Conservation (phyloP, 2,888 invertebrate genomes). For the Synanthedon andrenaeformis region DNA sequence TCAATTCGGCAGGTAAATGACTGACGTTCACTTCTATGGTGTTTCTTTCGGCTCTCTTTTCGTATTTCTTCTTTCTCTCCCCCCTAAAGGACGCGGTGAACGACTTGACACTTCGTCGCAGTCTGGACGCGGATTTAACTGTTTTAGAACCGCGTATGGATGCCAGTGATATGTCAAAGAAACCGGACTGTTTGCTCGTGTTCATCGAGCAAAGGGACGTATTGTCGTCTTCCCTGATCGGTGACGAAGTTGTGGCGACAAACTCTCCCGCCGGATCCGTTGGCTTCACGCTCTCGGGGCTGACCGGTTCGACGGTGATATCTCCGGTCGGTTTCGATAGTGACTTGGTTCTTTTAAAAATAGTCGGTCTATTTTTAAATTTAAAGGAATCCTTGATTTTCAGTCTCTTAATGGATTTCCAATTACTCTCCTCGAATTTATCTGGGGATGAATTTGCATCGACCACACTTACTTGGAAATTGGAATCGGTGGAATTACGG, state of each 20-base stretch:
- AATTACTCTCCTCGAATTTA: constrained; percentile 59
- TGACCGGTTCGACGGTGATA: constrained; percentile 52
- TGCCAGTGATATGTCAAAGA: constrained; percentile 63
- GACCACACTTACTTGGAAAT: constrained; percentile 51
- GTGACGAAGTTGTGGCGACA: constrained; percentile 58
- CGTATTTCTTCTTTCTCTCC: constrained; percentile 64
- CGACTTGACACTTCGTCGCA: constrained; percentile 61
- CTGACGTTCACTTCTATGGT: constrained; percentile 52
- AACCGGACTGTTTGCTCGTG: constrained; percentile 61
- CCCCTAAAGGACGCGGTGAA: constrained; percentile 66
- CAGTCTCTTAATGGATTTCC: constrained; percentile 64
- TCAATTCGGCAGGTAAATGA: constrained; percentile 37
- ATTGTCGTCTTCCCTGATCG: constrained; percentile 59
- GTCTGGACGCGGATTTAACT: constrained; percentile 57
- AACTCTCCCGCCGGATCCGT: constrained; percentile 58
- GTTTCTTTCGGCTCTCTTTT: constrained; percentile 51
- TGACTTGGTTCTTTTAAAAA: constrained; percentile 56
- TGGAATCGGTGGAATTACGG: constrained; percentile 62
- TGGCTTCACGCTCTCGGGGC: constrained; percentile 51
- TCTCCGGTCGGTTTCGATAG: constrained; percentile 50
- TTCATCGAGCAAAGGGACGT: constrained; percentile 59
- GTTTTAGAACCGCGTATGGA: constrained; percentile 57
- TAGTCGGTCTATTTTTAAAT: constrained; percentile 61
- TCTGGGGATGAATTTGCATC: constrained; percentile 52
- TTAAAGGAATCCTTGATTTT: constrained; percentile 67